Percentiles rank a stretch among this genome's conserved stretches.
Conservation (phyloP, 2,113 vertebrate species). For the Pelvicachromis taeniatus region DNA sequence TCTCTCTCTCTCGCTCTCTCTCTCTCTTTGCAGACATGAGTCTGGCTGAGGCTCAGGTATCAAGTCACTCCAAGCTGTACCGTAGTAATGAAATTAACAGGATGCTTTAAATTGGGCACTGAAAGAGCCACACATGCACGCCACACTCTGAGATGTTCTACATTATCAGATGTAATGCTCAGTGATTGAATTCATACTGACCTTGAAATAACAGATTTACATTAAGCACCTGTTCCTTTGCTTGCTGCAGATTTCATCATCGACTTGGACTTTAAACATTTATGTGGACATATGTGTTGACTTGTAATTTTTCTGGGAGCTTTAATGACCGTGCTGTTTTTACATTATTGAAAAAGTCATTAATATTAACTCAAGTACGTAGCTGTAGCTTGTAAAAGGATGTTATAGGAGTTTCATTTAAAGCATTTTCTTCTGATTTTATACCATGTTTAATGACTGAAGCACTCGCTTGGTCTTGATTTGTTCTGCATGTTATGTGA, state of each 20-base stretch:
- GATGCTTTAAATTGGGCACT: conserved; percentile 6
- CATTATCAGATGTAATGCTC: background rate
- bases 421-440: background rate
- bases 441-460: background rate
- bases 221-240: background rate
- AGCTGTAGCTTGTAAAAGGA: background rate
- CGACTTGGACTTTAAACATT: conserved; percentile 13
- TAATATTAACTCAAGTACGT: conserved; percentile 22
- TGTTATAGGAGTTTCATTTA: background rate
- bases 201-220: conserved; percentile 10
- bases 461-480: background rate
- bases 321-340: background rate
- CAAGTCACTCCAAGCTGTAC: conserved; percentile 30
- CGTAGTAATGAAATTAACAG: conserved; percentile 42
- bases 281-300: conserved; percentile 12
- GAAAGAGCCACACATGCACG: background rate
- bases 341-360: conserved; percentile 8
- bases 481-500: background rate
- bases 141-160: background rate
- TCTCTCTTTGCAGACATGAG: conserved; percentile 26
- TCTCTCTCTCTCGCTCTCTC: background rate
- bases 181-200: conserved; percentile 13
- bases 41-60: conserved; percentile 45
- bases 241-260: conserved; percentile 20
- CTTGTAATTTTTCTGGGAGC: background rate